These are phyloP conservation scores for Mormyrus hasselquistii DNA, from an alignment of 2,797 vertebrate genomes.

Conservation along the genomic window DNA sequence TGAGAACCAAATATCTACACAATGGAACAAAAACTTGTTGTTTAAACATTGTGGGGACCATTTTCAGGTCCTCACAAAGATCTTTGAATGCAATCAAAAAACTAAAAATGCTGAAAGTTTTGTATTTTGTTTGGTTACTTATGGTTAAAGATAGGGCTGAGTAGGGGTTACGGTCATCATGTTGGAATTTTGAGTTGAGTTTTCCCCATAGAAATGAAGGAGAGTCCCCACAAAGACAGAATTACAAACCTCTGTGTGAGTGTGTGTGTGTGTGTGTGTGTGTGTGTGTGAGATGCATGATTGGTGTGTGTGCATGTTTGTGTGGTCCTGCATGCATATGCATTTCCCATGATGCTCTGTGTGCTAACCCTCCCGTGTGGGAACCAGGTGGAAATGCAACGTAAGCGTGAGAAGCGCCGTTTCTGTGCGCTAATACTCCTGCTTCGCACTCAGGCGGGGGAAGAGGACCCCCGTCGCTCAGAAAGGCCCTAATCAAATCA, in stretches of 20 bases:
- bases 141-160: background rate
- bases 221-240: background rate
- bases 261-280: background rate
- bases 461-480: constrained; percentile 35
- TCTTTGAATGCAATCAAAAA: too few species aligned
- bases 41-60: too few species aligned
- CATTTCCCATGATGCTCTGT: constrained; percentile 20
- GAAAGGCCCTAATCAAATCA: constrained; percentile 40
- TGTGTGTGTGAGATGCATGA: background rate
- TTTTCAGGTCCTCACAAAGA: background rate
- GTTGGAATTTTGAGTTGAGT: background rate
- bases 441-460: constrained; percentile 33
- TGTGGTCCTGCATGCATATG: background rate
- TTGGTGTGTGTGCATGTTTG: background rate
- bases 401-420: constrained; percentile 24
- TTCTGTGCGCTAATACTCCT: constrained; percentile 36
- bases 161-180: background rate
- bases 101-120: too few species aligned
- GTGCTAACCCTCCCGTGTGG: background rate
- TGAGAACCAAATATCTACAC: background rate
- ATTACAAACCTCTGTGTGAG: background rate
- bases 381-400: constrained; percentile 14
- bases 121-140: background rate
- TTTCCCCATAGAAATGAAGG: background rate
- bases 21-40: too few species aligned